A percentile compares a stretch with the other conserved stretches of the same genome.
Evolutionary conservation across 2,888 invertebrate species (phyloP).

Genomic region (Melanotus villosus): DNA sequence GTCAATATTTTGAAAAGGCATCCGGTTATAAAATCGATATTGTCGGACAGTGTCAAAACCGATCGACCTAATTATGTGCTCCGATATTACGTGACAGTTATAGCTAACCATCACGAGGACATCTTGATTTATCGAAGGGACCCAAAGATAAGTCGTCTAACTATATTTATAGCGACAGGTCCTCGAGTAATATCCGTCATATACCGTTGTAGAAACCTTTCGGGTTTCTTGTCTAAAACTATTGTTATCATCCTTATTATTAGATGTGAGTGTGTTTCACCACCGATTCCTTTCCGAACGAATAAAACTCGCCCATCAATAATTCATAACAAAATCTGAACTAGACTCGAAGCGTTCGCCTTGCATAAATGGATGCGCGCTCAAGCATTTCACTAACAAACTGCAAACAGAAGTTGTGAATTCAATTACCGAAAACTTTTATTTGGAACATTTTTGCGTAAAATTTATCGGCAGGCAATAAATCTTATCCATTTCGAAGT

Average conservation of each 20-base stretch:
- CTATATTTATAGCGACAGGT: constrained; percentile 5
- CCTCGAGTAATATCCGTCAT: constrained; percentile 7
- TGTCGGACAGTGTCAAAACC: constrained; percentile 10
- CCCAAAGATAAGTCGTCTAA: constrained; percentile 2
- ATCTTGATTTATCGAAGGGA: constrained; percentile 20
- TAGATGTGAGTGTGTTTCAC: neutral
- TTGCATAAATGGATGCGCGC: constrained; percentile 51
- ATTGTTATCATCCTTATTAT: constrained; percentile 1
- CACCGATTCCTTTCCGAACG: neutral
- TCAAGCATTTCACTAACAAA: constrained; percentile 53
- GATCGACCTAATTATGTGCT: constrained; percentile 19
- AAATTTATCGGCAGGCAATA: constrained; percentile 58
- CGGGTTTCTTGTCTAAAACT: neutral
- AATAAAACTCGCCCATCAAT: constrained; percentile 22
- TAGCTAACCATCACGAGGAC: constrained; percentile 17
- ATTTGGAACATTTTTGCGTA: constrained; percentile 58
- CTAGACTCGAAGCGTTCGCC: constrained; percentile 49
- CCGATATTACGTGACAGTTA: constrained; percentile 20
- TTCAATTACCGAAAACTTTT: constrained; percentile 60
- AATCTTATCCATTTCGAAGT: constrained; percentile 53
- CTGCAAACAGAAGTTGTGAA: constrained; percentile 58
- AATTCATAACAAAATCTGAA: constrained; percentile 20
- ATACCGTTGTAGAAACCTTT: neutral
- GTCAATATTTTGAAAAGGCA: too few relatives aligned
- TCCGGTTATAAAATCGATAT: neutral